These are phyloP conservation scores for Goniozus legneri DNA, from an alignment of 1,140 invertebrate genomes.

Conservation along the genomic window DNA sequence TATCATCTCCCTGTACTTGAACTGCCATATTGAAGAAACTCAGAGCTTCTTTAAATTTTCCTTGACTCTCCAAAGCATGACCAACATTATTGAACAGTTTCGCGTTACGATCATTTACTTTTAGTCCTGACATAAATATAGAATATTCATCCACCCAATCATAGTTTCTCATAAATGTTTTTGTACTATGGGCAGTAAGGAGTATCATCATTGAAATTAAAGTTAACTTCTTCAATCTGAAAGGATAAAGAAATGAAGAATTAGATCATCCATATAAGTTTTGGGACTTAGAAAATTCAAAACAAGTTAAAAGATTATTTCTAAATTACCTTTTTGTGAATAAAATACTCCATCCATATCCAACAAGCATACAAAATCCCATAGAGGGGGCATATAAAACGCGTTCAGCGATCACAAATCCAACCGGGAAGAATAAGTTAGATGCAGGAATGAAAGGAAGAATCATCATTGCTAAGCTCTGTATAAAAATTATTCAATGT, in stretches of 20 bases:
- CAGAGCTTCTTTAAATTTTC: constrained; percentile 79
- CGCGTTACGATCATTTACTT: constrained; percentile 88
- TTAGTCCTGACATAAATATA: constrained; percentile 87
- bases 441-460: constrained; percentile 93
- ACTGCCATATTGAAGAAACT: constrained; percentile 91
- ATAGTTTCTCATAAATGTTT: constrained; percentile 82
- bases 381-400: constrained; percentile 96
- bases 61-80: constrained; percentile 86
- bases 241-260: constrained; percentile 13
- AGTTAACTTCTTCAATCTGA: constrained; percentile 58
- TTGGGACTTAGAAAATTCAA: too few relatives aligned
- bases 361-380: constrained; percentile 92
- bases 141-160: constrained; percentile 93
- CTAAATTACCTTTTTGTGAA: constrained; percentile 55
- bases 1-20: constrained; percentile 90
- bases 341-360: constrained; percentile 68
- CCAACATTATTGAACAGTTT: constrained; percentile 97
- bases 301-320: too few relatives aligned
- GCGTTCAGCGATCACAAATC: constrained; percentile 94
- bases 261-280: too few relatives aligned
- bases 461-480: constrained; percentile 80
- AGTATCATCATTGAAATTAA: constrained; percentile 64
- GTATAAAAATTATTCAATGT: constrained; percentile 38
- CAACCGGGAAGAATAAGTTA: constrained; percentile 96
- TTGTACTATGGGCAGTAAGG: constrained; percentile 72